These are phyloP conservation scores for Indicator maculatus DNA, from an alignment of 2,113 vertebrate genomes.

Conservation along the genomic window DNA sequence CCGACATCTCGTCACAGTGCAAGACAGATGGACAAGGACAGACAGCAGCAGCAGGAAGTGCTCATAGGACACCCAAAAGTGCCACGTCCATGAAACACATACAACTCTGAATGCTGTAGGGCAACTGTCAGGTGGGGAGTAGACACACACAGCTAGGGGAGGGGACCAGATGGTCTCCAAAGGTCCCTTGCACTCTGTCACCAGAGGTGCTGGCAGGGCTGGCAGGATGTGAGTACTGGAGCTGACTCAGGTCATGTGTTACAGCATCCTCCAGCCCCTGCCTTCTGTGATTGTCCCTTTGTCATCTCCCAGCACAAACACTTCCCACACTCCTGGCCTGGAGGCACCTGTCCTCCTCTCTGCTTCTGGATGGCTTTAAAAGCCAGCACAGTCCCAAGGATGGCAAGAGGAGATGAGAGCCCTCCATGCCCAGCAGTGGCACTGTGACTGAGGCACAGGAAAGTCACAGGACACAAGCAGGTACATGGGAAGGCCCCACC, in stretches of 20 bases:
- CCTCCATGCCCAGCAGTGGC: fast-evolving
- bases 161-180: no score
- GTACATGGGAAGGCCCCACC: background rate
- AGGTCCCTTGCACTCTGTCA: no score
- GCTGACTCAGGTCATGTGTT: fast-evolving
- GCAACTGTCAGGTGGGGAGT: background rate
- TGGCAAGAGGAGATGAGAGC: fast-evolving
- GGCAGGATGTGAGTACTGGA: background rate
- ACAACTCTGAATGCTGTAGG: background rate
- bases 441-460: background rate
- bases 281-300: background rate
- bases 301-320: background rate
- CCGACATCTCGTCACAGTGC: background rate
- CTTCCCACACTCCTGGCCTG: background rate
- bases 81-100: background rate
- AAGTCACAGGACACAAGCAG: background rate
- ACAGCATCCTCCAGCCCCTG: background rate
- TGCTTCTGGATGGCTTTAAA: background rate
- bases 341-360: background rate
- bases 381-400: background rate
- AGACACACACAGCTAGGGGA: background rate
- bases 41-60: background rate
- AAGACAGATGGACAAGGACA: background rate
- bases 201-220: background rate
- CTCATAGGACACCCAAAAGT: background rate